Evolutionary conservation across 2,797 vertebrate genomes (phyloP).

Genomic region (Acropternis orthonyx): DNA sequence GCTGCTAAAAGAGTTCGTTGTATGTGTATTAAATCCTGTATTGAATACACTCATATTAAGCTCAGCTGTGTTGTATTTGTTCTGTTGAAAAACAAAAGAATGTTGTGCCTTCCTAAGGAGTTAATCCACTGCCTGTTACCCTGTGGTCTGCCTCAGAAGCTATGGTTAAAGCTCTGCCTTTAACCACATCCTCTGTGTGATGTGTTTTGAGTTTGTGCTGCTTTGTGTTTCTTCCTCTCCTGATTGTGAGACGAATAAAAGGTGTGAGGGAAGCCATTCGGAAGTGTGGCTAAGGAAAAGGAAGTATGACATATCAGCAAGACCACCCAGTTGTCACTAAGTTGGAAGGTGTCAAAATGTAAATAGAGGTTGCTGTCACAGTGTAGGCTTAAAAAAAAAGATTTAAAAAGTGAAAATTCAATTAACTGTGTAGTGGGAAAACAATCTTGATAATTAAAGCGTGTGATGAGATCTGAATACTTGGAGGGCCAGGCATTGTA

Average conservation of each 20-base stretch:
- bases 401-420: neutral
- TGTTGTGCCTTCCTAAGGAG: neutral
- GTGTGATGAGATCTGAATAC: neutral
- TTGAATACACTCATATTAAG: neutral
- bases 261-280: neutral
- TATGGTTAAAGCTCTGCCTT: slow-evolving; percentile 4
- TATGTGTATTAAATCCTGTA: neutral
- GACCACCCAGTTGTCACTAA: neutral
- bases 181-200: slow-evolving; percentile 9
- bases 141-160: slow-evolving; percentile 7
- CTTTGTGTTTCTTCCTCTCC: slow-evolving; percentile 7
- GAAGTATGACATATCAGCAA: neutral
- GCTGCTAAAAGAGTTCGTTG: neutral
- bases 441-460: neutral
- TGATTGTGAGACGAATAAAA: neutral
- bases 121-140: neutral
- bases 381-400: neutral
- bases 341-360: neutral
- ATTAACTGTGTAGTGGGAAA: neutral
- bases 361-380: neutral
- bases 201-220: neutral
- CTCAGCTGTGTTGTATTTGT: neutral
- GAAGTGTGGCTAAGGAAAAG: neutral
- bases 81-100: neutral
- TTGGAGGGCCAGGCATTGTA: neutral